These are phyloP conservation scores for Trichogramma pretiosum DNA, from an alignment of 1,140 invertebrate genomes.

Conservation along the genomic window DNA sequence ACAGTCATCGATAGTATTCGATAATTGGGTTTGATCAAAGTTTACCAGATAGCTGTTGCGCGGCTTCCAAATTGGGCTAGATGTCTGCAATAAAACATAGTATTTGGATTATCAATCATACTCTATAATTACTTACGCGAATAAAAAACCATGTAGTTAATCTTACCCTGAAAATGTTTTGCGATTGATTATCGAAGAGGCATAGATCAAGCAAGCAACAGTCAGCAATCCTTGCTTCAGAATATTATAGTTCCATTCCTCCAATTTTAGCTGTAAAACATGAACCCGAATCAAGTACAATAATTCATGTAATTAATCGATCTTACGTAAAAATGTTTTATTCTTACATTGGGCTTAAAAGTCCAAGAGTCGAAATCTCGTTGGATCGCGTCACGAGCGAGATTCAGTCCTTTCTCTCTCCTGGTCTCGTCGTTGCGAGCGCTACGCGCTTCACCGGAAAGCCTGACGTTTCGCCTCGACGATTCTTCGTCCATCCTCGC, in stretches of 20 bases:
- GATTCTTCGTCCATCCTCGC: background rate
- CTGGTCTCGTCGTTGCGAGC: background rate
- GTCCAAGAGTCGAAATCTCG: no score
- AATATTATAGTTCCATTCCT: slow-evolving; percentile 23
- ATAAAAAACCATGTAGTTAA: background rate
- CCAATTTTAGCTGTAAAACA: no score
- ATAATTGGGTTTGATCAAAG: no score
- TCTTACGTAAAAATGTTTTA: slow-evolving; percentile 1
- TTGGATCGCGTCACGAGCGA: background rate
- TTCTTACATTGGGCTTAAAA: background rate
- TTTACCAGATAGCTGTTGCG: slow-evolving; percentile 3
- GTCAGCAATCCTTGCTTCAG: slow-evolving; percentile 27
- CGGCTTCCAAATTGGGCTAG: background rate
- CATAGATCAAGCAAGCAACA: slow-evolving; percentile 30
- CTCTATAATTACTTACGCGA: slow-evolving; percentile 17
- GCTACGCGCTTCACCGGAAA: slow-evolving; percentile 2
- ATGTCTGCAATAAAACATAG: slow-evolving; percentile 1
- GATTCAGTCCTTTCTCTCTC: background rate
- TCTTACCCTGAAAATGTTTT: slow-evolving; percentile 28
- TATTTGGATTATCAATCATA: background rate
- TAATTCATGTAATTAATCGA: slow-evolving; percentile 3
- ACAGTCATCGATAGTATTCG: no score
- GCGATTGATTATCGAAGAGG: slow-evolving; percentile 26
- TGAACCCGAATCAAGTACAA: no score
- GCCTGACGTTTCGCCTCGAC: background rate